Percentiles rank a stretch among this genome's conserved stretches.
Conservation (phyloP, 2,888 invertebrate genomes). For the Thymelicus acteon region DNA sequence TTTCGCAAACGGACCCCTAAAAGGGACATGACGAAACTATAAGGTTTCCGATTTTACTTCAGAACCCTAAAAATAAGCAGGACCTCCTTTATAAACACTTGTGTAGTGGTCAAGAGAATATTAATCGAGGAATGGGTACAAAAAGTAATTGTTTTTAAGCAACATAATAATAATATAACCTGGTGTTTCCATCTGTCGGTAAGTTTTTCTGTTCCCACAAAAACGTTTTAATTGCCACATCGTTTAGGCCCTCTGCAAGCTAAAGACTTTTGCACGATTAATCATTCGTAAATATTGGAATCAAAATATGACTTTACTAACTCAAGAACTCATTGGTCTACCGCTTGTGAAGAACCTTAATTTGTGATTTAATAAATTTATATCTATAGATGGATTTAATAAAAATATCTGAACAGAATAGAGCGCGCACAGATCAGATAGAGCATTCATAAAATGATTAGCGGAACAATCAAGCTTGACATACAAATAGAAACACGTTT, state of each 20-base stretch:
- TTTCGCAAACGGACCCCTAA: too few relatives aligned
- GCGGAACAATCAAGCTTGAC: constrained; percentile 21
- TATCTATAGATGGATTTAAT: constrained; percentile 4
- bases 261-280: background rate
- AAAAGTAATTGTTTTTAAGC: constrained; percentile 23
- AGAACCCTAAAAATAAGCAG: too few relatives aligned
- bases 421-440: constrained; percentile 8
- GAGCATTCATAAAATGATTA: constrained; percentile 30
- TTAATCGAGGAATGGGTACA: background rate
- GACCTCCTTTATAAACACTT: background rate
- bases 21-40: too few relatives aligned
- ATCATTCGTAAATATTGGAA: background rate
- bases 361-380: background rate
- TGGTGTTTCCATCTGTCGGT: constrained; percentile 4
- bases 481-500: constrained; percentile 22
- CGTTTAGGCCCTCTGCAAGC: constrained; percentile 4
- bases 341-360: background rate
- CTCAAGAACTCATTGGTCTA: background rate
- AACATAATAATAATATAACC: constrained; percentile 9
- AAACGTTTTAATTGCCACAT: constrained; percentile 19
- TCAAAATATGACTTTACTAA: background rate
- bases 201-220: constrained; percentile 18
- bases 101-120: constrained; percentile 2
- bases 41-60: too few relatives aligned
- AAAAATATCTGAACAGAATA: constrained; percentile 12